Evolutionary conservation across 2,888 invertebrate species (phyloP), one percentile per base, ranked within the genome.

Genomic region (Stenurella melanura): DNA sequence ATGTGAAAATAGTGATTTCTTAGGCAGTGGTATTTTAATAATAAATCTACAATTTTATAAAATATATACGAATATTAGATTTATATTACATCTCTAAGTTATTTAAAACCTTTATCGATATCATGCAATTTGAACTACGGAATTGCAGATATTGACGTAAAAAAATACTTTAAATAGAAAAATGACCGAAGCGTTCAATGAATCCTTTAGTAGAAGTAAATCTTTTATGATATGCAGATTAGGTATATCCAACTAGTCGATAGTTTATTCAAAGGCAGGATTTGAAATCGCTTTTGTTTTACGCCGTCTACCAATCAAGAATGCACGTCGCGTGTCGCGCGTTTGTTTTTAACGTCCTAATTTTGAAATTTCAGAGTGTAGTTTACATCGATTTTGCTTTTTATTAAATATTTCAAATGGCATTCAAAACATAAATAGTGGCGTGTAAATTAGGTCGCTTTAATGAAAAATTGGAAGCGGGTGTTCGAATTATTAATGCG

Each of bases 351-450:
- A 64, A 42, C 42, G 64, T 11, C 21, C 64, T 42, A 64, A 64
- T 64, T 64, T 64, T 17, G 42, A 64, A 64, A 64, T 64, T 64
- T 64, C 64, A 64, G 18, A 64, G 42, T 21, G 64, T 42, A 19
- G 42, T 15, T 42, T 42, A 26, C 64, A 64, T 64, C 42, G 64
- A 64, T 42, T 63, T 42, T 64, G 19, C 64, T 18, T 64, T 63
- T 64, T 64, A 64, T n/a, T n/a, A 50, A 50, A 64, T 64, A 64
- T 64, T 64, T 64, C 42, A 64, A 15, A 64, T 64, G 64, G 15
- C 12, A 64, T 18, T 10, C 64, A 38, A 42, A 64, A 64, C 42
- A 42, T 38, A 64, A 64, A 64, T 64, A 42, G 12, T 17, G 34
- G n/a, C 61, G 34, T 30, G 34, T 9, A 63, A 63, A 63, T 63